Base-by-base conservation (phyloP, 2,113 vertebrate genomes). In the Gymnocephalus cernua region DNA sequence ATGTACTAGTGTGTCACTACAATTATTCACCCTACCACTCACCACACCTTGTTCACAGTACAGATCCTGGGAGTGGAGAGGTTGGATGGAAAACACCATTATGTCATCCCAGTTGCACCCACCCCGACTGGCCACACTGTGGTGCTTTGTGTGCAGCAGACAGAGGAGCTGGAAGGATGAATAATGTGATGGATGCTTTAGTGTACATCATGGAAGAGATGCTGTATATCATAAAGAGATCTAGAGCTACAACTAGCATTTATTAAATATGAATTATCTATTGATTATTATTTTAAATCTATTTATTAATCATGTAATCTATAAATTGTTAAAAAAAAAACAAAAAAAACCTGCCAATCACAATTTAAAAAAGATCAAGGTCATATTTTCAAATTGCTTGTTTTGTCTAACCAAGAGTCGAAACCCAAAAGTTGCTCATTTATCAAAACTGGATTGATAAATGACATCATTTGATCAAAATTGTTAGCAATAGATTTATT, bases 121-220 rank as follows among this genome's bases (percentile, higher is more conserved):
- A 81, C 89, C 77, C 35, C 19, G 65, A 85, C 51, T 62, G 89
- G 85, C 89, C 90, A 92, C 90, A 91, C 86, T 90, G 93, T 89
- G 91, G 89, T 85, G 89, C 91, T 90, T 89, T 92, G 87, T 89
- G 85, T 87, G 82, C 93, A 87, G 83, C 84, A 85, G 80, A 80
- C 64, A 29, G 77, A 80, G 72, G 68, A 48, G 41, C 63, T 47
- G 21, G 18, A 67, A 19, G 59, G 72, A 62, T 2, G 29, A 38
- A 54, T 35, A 61, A 66, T 38, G 8, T 47, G 38, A 75, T 53
- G 59, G 47, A 62, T 23, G 41, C 44, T 35, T 29, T 1, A n/a
- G 35, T 56, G 57, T 18, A 21, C 11, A 27, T 70, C 25, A 54
- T 6, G 7, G 21, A 10, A 27, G 5, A 66, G 15, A 58, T 11